Conservation (phyloP, 2,797 vertebrate genomes). For the Melanotaenia maccullochi region DNA sequence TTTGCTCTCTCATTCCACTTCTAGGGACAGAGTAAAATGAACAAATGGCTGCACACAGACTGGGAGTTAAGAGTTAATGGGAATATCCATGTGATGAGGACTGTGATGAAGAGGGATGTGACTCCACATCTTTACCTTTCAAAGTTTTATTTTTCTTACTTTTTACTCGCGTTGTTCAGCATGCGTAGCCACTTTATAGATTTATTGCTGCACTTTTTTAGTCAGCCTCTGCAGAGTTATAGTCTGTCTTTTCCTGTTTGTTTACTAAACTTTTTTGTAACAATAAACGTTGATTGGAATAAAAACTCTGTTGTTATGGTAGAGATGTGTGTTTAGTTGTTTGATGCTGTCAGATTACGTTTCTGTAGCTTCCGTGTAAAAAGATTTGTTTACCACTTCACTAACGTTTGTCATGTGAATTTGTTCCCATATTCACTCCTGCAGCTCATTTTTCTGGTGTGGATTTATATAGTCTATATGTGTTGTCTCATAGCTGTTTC, state of each 20-base stretch:
- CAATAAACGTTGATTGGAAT: neutral
- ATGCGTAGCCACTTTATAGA: neutral
- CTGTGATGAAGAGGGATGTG: constrained; percentile 40
- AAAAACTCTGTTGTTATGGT: neutral
- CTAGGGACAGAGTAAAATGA: constrained; percentile 38
- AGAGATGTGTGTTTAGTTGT: neutral
- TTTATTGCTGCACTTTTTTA: constrained; percentile 3
- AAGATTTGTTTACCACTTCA: neutral
- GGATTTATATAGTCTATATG: neutral
- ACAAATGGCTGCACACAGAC: constrained; percentile 50
- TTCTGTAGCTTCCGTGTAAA: neutral
- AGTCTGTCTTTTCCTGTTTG: neutral
- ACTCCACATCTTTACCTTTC: constrained; percentile 21
- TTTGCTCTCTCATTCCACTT: constrained; percentile 29
- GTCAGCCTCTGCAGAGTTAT: too few relatives aligned
- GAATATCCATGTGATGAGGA: constrained; percentile 45
- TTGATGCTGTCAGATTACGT: neutral
- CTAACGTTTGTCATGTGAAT: constrained; percentile 14
- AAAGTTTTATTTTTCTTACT: constrained; percentile 17
- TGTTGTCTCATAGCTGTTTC: neutral
- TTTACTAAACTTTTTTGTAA: neutral
- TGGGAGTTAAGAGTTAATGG: constrained; percentile 49
- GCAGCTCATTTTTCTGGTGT: neutral
- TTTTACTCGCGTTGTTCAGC: constrained; percentile 5
- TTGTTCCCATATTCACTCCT: neutral